Evolutionary conservation across 2,797 vertebrate species (phyloP), one percentile per base, ranked within the genome.

Genomic region (Microctenopoma steveboyesi): DNA sequence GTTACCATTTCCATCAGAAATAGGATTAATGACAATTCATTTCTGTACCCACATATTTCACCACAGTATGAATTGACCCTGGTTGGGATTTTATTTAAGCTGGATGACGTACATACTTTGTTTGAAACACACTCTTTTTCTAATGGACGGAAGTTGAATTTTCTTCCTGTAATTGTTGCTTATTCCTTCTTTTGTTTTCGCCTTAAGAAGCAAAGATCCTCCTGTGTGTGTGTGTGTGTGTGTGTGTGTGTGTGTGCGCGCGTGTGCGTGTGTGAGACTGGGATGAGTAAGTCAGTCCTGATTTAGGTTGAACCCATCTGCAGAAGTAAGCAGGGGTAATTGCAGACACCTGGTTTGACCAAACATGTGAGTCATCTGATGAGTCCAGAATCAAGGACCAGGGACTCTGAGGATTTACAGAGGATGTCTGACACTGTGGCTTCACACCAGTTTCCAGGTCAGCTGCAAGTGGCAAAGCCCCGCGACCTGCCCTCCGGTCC

Each of bases 401-500:
- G 28, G 28, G 51, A 63, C 43, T 40, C 18, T 51, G 52, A 46
- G 25, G 28, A 45, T 46, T 35, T 40, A 49, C 27, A 37, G 15
- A 63, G 42, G 52, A 42, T 55, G 52, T 52, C 45, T 78, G 69
- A 68, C 54, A 40, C 8, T 10, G 51, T 43, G 42, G 58, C 59
- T 60, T 73, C 64, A 48, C 77, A 73, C 47, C 37, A 61, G 62
- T 68, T 71, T 72, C 60, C 40, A 84, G 64, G 74, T 75, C 61
- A 73, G 57, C 68, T 75, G 51, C 64, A 67, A 67, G 59, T 78
- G 79, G 56, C 37, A 76, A 74, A 78, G 64, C 69, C 66, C 27
- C 51, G 47, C 74, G 79, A 85, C 82, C 66, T 48, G 78, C 71
- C 74, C 69, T 86, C 53, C 64, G 62, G 68, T 74, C 63, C 49